phyloP scores from a whole-genome alignment of 2,113 vertebrate genomes.

The Nansenia antarctica region DNA sequence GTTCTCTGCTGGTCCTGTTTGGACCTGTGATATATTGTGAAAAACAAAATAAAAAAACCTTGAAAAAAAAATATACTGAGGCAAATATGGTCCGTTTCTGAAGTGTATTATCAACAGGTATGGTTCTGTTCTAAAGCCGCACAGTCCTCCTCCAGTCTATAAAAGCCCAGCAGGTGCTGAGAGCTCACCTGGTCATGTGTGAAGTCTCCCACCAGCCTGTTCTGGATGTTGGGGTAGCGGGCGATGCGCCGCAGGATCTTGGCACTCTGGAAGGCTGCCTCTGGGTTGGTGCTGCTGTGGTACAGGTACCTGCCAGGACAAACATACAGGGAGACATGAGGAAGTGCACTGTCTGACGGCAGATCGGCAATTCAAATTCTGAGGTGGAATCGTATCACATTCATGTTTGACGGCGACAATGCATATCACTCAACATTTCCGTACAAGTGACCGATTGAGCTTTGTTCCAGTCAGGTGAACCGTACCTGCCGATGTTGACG shows the following conservation, averaged over 20 bases:
- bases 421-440: neutral
- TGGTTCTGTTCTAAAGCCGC: too few relatives aligned
- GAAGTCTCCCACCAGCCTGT: slow-evolving; percentile 93
- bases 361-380: neutral
- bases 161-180: too few relatives aligned
- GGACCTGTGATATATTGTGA: too few relatives aligned
- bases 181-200: slow-evolving; percentile 88
- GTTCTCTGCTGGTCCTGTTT: too few relatives aligned
- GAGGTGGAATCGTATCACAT: neutral
- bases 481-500: slow-evolving; percentile 91
- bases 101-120: too few relatives aligned
- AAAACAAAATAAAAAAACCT: too few relatives aligned
- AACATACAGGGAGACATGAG: neutral
- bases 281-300: slow-evolving; percentile 90
- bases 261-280: slow-evolving; percentile 92
- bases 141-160: too few relatives aligned
- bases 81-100: too few relatives aligned
- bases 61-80: too few relatives aligned
- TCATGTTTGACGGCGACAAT: neutral
- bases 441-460: neutral
- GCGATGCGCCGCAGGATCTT: slow-evolving; percentile 94
- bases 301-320: slow-evolving; percentile 84
- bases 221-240: slow-evolving; percentile 92
- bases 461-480: neutral
- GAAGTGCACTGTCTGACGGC: neutral